Conservation (phyloP, 2,113 vertebrate genomes). For the Lanius ludovicianus region DNA sequence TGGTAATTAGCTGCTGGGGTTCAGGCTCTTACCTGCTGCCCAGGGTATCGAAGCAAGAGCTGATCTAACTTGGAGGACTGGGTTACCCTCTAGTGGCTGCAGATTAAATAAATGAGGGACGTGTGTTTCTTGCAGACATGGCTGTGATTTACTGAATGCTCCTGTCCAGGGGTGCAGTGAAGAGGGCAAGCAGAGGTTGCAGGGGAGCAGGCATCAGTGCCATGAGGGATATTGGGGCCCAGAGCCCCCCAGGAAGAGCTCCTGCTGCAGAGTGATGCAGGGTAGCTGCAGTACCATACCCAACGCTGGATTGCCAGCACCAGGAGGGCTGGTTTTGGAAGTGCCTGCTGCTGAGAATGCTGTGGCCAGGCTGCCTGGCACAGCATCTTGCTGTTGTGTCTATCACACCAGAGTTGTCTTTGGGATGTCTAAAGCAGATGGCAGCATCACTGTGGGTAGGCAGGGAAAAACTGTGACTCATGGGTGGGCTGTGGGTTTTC, state of each 20-base stretch:
- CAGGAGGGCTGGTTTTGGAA: neutral
- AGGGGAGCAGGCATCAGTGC: neutral
- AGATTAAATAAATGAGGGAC: neutral
- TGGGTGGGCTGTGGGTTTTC: neutral
- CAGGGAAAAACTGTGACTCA: neutral
- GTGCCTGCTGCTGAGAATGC: neutral
- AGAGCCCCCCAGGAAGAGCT: neutral
- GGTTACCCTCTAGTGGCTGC: conserved; percentile 63
- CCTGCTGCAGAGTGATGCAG: neutral
- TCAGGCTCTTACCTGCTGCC: neutral
- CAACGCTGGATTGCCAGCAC: rapidly evolving
- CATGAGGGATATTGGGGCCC: rapidly evolving
- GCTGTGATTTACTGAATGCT: neutral
- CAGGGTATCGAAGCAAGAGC: neutral
- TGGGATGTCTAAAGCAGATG: neutral
- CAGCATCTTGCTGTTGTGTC: neutral
- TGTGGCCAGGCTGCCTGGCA: neutral
- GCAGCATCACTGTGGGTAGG: neutral
- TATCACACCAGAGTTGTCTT: neutral
- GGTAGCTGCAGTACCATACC: rapidly evolving
- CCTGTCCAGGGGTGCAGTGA: neutral
- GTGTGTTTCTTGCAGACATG: neutral
- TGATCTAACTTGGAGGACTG: neutral
- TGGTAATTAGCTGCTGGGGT: neutral
- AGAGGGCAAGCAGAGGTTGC: neutral